phyloP scores from a whole-genome alignment of 2,113 vertebrate species.

The Speoplatyrhinus poulsoni region DNA sequence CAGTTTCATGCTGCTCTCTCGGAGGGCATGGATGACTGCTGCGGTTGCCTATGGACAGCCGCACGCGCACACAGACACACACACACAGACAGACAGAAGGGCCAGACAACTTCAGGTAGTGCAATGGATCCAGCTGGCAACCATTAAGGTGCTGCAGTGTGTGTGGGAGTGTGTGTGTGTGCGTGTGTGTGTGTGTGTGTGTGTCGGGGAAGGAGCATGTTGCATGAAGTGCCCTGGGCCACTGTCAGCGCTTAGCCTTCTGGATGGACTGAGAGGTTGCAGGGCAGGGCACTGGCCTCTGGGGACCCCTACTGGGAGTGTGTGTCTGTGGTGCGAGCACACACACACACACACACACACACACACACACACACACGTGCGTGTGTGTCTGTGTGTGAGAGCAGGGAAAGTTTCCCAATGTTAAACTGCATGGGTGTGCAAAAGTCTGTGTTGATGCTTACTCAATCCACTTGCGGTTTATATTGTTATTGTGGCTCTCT shows the following conservation, averaged over 20 bases:
- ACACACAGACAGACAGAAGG: conserved; percentile 55
- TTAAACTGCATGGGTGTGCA: no score
- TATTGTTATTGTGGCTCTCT: no score
- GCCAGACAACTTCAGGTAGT: conserved; percentile 79
- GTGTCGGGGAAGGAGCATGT: conserved; percentile 45
- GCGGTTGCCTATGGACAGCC: conserved; percentile 81
- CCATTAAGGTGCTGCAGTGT: conserved; percentile 62
- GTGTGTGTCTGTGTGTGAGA: conserved; percentile 4
- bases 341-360: conserved; percentile 13
- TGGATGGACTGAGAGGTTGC: conserved; percentile 74
- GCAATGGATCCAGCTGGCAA: conserved; percentile 62
- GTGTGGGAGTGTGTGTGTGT: conserved; percentile 33
- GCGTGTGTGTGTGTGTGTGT: conserved; percentile 33
- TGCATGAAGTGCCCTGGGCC: conserved; percentile 69
- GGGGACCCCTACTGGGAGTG: conserved; percentile 56
- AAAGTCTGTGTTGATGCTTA: not conserved
- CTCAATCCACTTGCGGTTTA: not conserved
- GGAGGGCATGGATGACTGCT: conserved; percentile 86
- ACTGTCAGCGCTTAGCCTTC: conserved; percentile 66
- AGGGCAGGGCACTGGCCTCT: conserved; percentile 69
- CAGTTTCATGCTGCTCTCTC: conserved; percentile 95
- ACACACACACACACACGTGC: conserved; percentile 2
- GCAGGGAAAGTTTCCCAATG: not conserved
- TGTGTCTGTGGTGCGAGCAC: conserved; percentile 34
- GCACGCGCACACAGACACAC: conserved; percentile 48